phyloP scores from a whole-genome alignment of 2,797 vertebrate genomes.

The Halcyon leucocephala region DNA sequence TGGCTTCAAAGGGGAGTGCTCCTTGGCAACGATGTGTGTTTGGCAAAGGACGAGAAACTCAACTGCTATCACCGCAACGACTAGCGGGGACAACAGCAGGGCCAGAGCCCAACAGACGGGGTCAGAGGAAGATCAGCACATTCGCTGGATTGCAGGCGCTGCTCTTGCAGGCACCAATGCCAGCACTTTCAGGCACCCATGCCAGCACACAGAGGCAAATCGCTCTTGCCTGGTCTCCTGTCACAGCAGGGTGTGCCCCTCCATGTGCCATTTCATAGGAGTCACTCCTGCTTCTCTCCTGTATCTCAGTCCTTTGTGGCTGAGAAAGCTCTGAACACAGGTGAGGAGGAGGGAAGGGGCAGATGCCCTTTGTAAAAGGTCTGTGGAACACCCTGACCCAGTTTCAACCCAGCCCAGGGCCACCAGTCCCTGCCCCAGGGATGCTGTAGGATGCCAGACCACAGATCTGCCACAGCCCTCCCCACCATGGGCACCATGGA shows the following conservation, averaged over 20 bases:
- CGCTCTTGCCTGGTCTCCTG: accelerated
- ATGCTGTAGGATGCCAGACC: not conserved
- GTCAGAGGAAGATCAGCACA: not conserved
- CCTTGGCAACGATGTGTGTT: accelerated
- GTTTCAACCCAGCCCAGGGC: not conserved
- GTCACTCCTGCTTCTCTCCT: not conserved
- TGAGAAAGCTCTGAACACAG: not conserved
- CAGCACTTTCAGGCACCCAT: not conserved
- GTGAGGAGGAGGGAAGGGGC: not conserved
- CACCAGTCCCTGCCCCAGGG: not conserved
- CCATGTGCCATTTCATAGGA: accelerated
- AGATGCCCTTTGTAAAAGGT: not conserved
- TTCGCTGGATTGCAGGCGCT: not conserved
- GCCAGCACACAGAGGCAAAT: not conserved
- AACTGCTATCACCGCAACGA: accelerated
- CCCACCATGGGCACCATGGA: accelerated
- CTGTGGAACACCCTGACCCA: accelerated
- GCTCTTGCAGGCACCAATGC: not conserved
- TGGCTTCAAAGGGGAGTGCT: not conserved
- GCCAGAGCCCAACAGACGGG: not conserved
- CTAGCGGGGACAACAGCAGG: not conserved
- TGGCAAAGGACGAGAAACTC: not conserved
- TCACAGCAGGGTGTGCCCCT: accelerated
- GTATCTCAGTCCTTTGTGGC: not conserved
- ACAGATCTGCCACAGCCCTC: not conserved